Conservation (phyloP, 2,797 vertebrate genomes). For the Enteromius unitaeniatus region DNA sequence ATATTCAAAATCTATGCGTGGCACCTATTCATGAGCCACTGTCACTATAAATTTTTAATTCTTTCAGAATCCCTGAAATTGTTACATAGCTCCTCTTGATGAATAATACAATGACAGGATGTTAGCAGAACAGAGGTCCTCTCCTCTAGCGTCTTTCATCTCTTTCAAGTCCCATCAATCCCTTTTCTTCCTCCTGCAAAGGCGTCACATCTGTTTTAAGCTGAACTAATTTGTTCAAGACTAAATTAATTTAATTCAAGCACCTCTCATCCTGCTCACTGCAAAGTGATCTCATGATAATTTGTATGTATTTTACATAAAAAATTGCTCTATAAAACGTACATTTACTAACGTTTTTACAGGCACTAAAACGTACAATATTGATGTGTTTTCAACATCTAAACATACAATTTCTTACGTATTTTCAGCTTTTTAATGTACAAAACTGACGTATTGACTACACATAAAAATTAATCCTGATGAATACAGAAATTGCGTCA, state of each 20-base stretch:
- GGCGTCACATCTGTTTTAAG: constrained; percentile 19
- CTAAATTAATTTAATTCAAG: constrained; percentile 7
- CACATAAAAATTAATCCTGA: too few relatives aligned
- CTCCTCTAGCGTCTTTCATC: neutral
- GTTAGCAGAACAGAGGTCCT: constrained; percentile 1
- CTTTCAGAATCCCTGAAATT: neutral
- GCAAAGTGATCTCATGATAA: too few relatives aligned
- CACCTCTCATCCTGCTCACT: constrained; percentile 2
- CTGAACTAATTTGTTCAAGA: neutral
- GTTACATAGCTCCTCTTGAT: neutral
- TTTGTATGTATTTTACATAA: too few relatives aligned
- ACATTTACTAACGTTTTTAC: too few relatives aligned
- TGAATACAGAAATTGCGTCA: too few relatives aligned
- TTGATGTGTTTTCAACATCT: too few relatives aligned
- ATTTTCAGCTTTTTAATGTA: too few relatives aligned
- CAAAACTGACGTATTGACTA: too few relatives aligned
- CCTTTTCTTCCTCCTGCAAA: constrained; percentile 3
- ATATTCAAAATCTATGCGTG: neutral
- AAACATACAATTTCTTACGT: too few relatives aligned
- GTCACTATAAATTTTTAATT: neutral
- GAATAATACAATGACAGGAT: neutral
- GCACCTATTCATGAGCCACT: neutral
- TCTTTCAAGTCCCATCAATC: constrained; percentile 1
- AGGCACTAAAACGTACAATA: too few relatives aligned
- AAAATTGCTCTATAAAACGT: too few relatives aligned